A percentile compares a stretch with the other conserved stretches of the same genome.
Evolutionary conservation across 2,888 invertebrate genomes (phyloP).

Genomic region (Dasysyrphus albostriatus): DNA sequence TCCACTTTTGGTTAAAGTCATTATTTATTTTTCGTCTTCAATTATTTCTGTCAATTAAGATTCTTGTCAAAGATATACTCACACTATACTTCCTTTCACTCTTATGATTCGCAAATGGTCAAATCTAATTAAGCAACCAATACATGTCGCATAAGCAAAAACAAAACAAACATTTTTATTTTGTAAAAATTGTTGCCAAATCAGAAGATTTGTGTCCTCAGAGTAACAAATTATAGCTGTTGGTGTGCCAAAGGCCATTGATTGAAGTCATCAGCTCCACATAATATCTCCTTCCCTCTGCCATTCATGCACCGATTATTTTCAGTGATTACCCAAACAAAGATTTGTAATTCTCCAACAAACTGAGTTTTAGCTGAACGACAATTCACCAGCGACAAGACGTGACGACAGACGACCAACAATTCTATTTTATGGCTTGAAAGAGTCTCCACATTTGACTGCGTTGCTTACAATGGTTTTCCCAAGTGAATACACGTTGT

Average conservation of each 20-base stretch:
- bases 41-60: conserved; percentile 24
- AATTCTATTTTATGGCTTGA: conserved; percentile 35
- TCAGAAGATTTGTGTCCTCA: conserved; percentile 53
- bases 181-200: conserved; percentile 58
- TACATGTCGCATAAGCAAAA: conserved; percentile 12
- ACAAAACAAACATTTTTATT: conserved; percentile 30
- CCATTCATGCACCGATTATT: conserved; percentile 39
- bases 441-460: conserved; percentile 53
- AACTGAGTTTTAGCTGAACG: neutral
- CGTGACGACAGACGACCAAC: neutral
- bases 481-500: conserved; percentile 67
- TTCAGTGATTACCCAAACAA: conserved; percentile 41
- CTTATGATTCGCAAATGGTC: neutral
- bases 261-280: conserved; percentile 16
- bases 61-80: neutral
- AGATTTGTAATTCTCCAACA: conserved; percentile 34
- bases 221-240: conserved; percentile 57
- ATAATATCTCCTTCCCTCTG: neutral
- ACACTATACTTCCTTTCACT: conserved; percentile 42
- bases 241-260: conserved; percentile 25
- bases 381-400: neutral
- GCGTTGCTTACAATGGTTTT: conserved; percentile 57
- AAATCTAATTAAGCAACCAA: conserved; percentile 9
- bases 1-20: neutral
- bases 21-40: conserved; percentile 17